Evolutionary conservation across 2,888 invertebrate species (phyloP).

Genomic region (Amblyjoppa proteus): DNA sequence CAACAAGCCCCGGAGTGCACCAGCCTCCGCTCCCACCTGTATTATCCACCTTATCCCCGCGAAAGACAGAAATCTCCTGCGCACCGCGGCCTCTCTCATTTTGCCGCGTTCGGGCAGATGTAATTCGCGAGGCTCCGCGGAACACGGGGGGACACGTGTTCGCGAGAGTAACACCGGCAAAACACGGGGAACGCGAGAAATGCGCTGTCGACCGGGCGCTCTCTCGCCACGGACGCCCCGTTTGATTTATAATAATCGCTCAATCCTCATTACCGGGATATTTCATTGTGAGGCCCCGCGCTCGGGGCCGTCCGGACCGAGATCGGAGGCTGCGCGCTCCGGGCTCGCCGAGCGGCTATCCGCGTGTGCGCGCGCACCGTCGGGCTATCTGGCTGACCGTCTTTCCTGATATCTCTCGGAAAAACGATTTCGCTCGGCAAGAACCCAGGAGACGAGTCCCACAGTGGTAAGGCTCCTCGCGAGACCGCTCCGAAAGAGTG

Average conservation of each 20-base stretch:
- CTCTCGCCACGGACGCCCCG: conserved; percentile 71
- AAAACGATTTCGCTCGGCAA: conserved; percentile 26
- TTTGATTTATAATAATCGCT: conserved; percentile 84
- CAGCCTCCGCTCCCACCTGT: background rate
- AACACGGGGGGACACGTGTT: conserved; percentile 78
- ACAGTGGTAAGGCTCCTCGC: background rate
- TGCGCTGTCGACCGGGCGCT: conserved; percentile 73
- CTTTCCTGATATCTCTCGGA: conserved; percentile 38
- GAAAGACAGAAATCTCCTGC: conserved; percentile 29
- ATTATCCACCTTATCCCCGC: background rate
- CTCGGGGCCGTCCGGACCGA: conserved; percentile 3
- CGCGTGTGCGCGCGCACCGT: background rate
- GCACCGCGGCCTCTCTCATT: background rate
- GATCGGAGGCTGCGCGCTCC: background rate
- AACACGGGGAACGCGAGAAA: conserved; percentile 82
- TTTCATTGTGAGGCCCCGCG: conserved; percentile 73
- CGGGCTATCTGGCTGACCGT: conserved; percentile 42
- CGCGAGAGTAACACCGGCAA: conserved; percentile 81
- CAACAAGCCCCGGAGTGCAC: conserved; percentile 18
- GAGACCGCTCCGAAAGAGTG: background rate
- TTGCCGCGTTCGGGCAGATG: conserved; percentile 51
- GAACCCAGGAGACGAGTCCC: background rate
- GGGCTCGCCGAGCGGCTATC: background rate
- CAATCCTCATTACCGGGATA: conserved; percentile 81
- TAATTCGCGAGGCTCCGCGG: conserved; percentile 63